phyloP scores from a whole-genome alignment of 2,797 vertebrate species.

The Sparus aurata region DNA sequence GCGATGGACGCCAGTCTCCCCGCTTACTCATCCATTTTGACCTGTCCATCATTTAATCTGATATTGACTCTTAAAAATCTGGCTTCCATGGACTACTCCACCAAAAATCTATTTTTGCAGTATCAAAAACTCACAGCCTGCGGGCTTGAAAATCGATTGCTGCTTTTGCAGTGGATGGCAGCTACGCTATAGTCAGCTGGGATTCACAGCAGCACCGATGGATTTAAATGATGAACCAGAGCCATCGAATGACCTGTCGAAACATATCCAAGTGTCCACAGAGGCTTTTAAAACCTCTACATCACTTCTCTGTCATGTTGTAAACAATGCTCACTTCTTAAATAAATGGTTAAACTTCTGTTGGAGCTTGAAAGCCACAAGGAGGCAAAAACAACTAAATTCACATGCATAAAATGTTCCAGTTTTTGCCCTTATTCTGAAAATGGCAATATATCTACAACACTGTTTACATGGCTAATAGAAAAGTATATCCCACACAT shows the following conservation, averaged over 20 bases:
- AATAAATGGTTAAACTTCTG: neutral
- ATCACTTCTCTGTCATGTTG: neutral
- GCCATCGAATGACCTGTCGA: neutral
- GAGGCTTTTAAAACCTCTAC: neutral
- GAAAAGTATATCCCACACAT: no score
- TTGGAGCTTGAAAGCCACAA: neutral
- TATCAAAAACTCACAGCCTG: neutral
- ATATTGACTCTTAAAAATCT: conserved; percentile 31
- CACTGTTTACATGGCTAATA: no score
- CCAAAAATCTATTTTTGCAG: conserved; percentile 8
- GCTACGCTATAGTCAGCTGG: neutral
- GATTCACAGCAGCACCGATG: conserved; percentile 25
- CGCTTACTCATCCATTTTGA: conserved; percentile 1
- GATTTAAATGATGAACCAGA: neutral
- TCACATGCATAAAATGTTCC: no score
- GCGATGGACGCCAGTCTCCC: conserved; percentile 25
- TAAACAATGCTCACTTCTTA: neutral
- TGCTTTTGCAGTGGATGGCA: neutral
- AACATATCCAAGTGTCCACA: neutral
- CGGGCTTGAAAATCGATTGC: conserved; percentile 5
- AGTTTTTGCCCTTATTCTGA: no score
- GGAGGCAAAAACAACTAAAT: neutral
- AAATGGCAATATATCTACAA: no score
- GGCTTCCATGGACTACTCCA: neutral
- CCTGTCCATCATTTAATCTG: conserved; percentile 13